phyloP scores from a whole-genome alignment of 2,888 invertebrate species.

The Xanthorhoe designata region DNA sequence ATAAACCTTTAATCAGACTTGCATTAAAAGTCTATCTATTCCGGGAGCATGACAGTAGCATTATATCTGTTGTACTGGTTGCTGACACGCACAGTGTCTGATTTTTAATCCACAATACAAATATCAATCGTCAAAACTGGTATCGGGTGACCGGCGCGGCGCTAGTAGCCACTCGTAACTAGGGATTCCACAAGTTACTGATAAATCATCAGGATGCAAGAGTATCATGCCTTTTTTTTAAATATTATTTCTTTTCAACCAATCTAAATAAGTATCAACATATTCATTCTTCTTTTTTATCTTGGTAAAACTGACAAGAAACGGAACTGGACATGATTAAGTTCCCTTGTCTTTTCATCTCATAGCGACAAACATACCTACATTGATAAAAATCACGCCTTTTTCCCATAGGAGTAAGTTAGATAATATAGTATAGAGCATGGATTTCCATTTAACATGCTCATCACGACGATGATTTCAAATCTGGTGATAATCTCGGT shows the following conservation, averaged over 20 bases:
- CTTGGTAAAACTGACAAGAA: no score
- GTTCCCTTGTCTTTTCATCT: no score
- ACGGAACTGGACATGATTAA: no score
- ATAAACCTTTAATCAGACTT: neutral
- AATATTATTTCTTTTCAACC: no score
- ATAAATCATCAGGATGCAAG: neutral
- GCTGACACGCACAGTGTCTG: no score
- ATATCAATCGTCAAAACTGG: constrained; percentile 51
- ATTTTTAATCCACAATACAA: constrained; percentile 44
- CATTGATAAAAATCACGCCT: no score
- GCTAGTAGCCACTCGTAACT: constrained; percentile 24
- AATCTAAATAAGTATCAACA: no score
- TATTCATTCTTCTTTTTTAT: no score
- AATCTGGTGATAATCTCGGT: neutral
- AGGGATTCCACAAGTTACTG: neutral
- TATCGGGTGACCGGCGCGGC: constrained; percentile 49
- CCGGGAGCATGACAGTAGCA: constrained; percentile 51
- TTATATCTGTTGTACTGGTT: constrained; percentile 37
- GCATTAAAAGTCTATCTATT: constrained; percentile 40
- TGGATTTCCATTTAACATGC: neutral
- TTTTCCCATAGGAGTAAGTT: no score
- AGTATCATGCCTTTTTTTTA: no score
- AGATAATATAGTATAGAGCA: no score
- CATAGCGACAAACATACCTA: no score
- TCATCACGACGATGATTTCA: neutral